These are phyloP conservation scores for Crotalus viridis DNA, from an alignment of 2,113 vertebrate species.

Conservation along the genomic window DNA sequence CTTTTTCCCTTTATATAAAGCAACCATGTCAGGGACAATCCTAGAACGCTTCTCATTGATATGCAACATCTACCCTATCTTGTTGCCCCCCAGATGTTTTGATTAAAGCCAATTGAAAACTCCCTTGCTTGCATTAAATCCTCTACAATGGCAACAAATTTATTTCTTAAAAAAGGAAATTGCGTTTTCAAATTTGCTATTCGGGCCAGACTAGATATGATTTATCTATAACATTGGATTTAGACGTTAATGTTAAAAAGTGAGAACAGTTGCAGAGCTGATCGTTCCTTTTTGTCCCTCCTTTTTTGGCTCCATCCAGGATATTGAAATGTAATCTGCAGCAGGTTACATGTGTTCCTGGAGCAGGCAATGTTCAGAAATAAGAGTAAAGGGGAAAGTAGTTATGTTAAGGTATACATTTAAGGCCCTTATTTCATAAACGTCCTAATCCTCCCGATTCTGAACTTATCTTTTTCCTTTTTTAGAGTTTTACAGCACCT, in stretches of 20 bases:
- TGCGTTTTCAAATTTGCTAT: not conserved
- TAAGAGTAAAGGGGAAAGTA: not conserved
- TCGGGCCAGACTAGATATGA: not conserved
- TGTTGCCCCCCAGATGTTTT: not conserved
- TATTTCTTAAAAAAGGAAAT: not conserved
- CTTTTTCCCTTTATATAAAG: not conserved
- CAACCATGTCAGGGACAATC: not conserved
- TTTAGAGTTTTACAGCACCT: not conserved
- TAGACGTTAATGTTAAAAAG: not conserved
- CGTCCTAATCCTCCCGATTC: not conserved
- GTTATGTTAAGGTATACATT: not conserved
- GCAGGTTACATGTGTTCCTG: not conserved
- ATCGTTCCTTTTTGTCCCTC: not conserved
- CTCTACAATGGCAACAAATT: not conserved
- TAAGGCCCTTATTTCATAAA: not conserved
- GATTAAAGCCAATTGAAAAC: not conserved
- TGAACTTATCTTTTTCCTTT: not conserved
- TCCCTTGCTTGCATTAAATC: not conserved
- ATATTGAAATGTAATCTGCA: not conserved
- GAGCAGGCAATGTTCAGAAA: not conserved
- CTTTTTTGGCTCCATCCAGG: not conserved
- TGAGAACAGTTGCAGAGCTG: not conserved
- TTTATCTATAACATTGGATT: not conserved
- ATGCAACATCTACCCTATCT: not conserved
- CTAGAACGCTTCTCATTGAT: not conserved